Evolutionary conservation across 2,888 invertebrate species (phyloP), one percentile per base, ranked within the genome.

Genomic region (Athrips mouffetella): DNA sequence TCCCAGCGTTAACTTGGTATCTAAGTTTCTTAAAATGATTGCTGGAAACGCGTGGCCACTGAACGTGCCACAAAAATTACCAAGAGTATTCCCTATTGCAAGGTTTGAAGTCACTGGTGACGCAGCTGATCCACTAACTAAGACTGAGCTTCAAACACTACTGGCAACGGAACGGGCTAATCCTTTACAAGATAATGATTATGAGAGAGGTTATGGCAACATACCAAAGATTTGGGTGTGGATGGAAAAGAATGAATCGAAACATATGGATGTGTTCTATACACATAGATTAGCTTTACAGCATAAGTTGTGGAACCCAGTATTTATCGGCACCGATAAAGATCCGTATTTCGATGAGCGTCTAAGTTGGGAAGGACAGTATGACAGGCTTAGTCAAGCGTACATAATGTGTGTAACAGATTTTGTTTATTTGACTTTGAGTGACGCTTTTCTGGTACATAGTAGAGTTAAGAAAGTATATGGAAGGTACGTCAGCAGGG

Each of bases 11-110:
- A 21, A 25, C 3, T 7, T 25, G 7, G 23, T 16, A 16, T n/a
- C 21, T 3, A 40, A 40, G 25, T 40, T 40, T n/a, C 25, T 40
- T 5, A 25, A 40, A 6, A 40, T 40, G 40, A 25, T 40, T 15
- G 40, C 40, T 0, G 25, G 13, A 21, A 40, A 40, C 23, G 21
- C 6, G 11, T 37, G 37, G 37, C 37, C 37, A 8, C 21, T 37
- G 1, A 6, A 37, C 11, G 20, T 18, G 3, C n/a, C n/a, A 10
- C n/a, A n/a, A 1, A 13, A n/a, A 13, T 23, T 10, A 1, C 40
- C 23, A 3, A 40, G 15, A 21, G 40, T 40, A 1, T 40, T 40
- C 8, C 23, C 40, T n/a, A 7, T 25, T 7, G 25, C 23, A 2
- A 16, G 23, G 6, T 40, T 40, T 25, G 11, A 40, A 40, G n/a